Evolutionary conservation across 92 coral and sea anemone genomes (phyloP).

Genomic region (Pocillopora grandis): DNA sequence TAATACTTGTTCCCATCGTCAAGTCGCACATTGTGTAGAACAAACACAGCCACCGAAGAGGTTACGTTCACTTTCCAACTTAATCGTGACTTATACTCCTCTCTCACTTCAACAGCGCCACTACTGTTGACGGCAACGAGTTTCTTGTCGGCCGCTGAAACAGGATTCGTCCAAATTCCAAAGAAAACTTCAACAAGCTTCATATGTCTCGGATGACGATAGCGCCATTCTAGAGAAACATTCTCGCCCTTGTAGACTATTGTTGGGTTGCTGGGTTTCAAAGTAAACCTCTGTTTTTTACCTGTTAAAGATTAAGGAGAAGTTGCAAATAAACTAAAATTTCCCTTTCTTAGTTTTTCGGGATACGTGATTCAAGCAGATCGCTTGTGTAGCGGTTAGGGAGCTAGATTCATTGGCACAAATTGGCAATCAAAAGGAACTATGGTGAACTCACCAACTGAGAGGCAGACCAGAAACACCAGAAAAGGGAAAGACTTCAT

Average conservation of each 20-base stretch:
- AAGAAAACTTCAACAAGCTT: background rate
- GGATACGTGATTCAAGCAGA: too few species aligned
- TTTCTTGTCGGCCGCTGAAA: background rate
- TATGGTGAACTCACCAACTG: too few species aligned
- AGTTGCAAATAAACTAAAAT: too few species aligned
- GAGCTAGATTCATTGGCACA: too few species aligned
- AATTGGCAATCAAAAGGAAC: too few species aligned
- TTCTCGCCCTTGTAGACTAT: background rate
- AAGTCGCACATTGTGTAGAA: background rate
- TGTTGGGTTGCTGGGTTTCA: background rate
- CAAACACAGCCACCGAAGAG: conserved; percentile 9
- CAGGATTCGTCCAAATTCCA: background rate
- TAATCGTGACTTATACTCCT: background rate
- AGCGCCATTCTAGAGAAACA: conserved; percentile 17
- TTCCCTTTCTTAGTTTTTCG: too few species aligned
- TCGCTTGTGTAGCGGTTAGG: too few species aligned
- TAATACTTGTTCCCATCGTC: background rate
- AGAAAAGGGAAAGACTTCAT: too few species aligned
- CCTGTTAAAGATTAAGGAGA: too few species aligned
- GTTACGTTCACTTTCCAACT: conserved; percentile 26
- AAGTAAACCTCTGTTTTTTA: too few species aligned
- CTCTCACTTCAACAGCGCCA: background rate
- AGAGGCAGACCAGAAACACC: too few species aligned
- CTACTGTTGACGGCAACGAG: background rate
- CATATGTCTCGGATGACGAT: background rate